phyloP scores from a whole-genome alignment of 2,888 invertebrate species.

The Psylliodes chrysocephalus region DNA sequence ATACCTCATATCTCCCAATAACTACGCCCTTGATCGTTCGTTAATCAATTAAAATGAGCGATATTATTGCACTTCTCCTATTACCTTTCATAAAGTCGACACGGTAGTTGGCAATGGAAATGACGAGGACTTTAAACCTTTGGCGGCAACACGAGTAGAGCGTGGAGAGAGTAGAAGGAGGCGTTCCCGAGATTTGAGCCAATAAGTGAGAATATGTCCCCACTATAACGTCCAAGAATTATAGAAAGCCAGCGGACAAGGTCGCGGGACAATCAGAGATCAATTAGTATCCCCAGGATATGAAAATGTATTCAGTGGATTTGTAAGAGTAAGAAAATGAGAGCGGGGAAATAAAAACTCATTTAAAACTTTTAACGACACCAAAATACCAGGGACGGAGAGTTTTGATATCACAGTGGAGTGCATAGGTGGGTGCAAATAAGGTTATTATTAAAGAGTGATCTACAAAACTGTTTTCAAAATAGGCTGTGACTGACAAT shows the following conservation, averaged over 20 bases:
- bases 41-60: no score
- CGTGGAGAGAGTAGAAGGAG: conserved; percentile 36
- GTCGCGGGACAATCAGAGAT: conserved; percentile 47
- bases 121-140: conserved; percentile 50
- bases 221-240: conserved; percentile 42
- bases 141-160: conserved; percentile 42
- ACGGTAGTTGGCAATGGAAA: background rate
- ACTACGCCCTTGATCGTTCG: no score
- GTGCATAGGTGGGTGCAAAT: no score
- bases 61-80: no score
- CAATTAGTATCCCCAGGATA: conserved; percentile 20
- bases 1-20: no score
- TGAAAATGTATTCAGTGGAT: conserved; percentile 24
- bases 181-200: conserved; percentile 52
- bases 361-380: no score
- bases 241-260: conserved; percentile 39
- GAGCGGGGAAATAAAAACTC: no score
- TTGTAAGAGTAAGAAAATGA: background rate
- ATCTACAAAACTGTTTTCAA: no score
- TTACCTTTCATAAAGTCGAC: background rate
- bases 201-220: conserved; percentile 52
- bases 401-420: no score
- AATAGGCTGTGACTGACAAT: no score
- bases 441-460: no score
- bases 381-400: no score